phyloP scores from a whole-genome alignment of 2,888 invertebrate genomes.

The Prosapia bicincta region DNA sequence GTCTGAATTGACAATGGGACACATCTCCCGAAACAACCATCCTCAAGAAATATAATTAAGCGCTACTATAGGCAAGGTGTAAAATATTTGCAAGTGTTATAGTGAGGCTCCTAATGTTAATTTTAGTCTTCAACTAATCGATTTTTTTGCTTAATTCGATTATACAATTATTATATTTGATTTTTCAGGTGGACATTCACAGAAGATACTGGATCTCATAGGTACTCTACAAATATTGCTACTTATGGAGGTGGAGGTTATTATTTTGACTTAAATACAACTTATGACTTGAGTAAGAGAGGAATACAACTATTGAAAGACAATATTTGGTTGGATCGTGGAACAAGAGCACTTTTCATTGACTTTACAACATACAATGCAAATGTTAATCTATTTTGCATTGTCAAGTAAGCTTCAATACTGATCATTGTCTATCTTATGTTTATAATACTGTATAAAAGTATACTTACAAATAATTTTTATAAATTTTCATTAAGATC shows the following conservation, averaged over 20 bases:
- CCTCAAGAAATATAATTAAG: too few relatives aligned
- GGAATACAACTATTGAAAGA: constrained; percentile 52
- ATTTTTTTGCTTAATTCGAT: neutral
- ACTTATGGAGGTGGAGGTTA: constrained; percentile 57
- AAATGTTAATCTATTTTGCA: constrained; percentile 66
- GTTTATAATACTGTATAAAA: too few relatives aligned
- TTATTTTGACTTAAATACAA: constrained; percentile 51
- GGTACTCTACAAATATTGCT: constrained; percentile 43
- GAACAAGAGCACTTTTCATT: constrained; percentile 63
- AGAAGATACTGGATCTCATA: neutral
- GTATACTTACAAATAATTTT: too few relatives aligned
- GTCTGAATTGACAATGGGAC: too few relatives aligned
- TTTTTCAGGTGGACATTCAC: neutral
- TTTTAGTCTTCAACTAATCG: neutral
- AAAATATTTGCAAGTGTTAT: too few relatives aligned
- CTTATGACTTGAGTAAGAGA: constrained; percentile 46
- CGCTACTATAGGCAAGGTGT: too few relatives aligned
- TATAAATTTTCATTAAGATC: too few relatives aligned
- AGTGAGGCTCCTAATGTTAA: too few relatives aligned
- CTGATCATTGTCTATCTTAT: too few relatives aligned
- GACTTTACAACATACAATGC: constrained; percentile 72
- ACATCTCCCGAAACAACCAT: too few relatives aligned
- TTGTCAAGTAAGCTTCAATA: constrained; percentile 42
- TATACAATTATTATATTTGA: too few relatives aligned
- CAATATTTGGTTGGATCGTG: constrained; percentile 62